Evolutionary conservation across 2,888 invertebrate genomes (phyloP).

Genomic region (Tupiocoris notatus): DNA sequence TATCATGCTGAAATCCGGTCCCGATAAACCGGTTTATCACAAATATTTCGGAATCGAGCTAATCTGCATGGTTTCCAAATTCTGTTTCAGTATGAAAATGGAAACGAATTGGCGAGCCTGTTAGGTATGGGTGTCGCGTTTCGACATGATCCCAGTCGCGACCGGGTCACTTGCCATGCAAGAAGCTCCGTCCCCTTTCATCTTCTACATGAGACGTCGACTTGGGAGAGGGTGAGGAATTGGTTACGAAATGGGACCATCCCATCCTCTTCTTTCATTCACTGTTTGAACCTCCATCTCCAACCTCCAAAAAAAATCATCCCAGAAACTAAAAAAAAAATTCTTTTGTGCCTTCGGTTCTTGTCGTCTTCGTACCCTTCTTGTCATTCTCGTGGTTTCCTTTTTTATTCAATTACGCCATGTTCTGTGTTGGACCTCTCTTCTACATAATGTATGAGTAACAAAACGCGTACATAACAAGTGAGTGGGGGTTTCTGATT

Average conservation of each 20-base stretch:
- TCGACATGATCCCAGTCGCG: conserved; percentile 22
- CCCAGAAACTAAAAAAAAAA: neutral
- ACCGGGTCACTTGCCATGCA: conserved; percentile 36
- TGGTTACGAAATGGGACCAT: conserved; percentile 33
- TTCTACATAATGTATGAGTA: conserved; percentile 33
- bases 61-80: conserved; percentile 37
- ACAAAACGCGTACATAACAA: neutral
- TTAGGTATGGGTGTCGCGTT: conserved; percentile 21
- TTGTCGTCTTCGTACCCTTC: neutral
- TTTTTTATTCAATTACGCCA: conserved; percentile 29
- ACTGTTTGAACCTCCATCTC: neutral
- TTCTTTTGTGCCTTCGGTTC: conserved; percentile 25
- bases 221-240: conserved; percentile 17
- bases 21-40: too few relatives aligned
- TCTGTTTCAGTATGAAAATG: neutral
- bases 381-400: neutral
- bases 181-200: conserved; percentile 3
- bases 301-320: neutral
- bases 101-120: conserved; percentile 2
- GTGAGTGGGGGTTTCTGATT: too few relatives aligned
- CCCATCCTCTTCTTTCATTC: neutral
- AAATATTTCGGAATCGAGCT: too few relatives aligned
- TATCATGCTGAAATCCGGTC: neutral
- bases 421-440: conserved; percentile 14
- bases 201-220: neutral